Percentiles rank a stretch among this genome's conserved stretches.
Conservation (phyloP, 2,888 invertebrate species). For the Phyto melanocephala region DNA sequence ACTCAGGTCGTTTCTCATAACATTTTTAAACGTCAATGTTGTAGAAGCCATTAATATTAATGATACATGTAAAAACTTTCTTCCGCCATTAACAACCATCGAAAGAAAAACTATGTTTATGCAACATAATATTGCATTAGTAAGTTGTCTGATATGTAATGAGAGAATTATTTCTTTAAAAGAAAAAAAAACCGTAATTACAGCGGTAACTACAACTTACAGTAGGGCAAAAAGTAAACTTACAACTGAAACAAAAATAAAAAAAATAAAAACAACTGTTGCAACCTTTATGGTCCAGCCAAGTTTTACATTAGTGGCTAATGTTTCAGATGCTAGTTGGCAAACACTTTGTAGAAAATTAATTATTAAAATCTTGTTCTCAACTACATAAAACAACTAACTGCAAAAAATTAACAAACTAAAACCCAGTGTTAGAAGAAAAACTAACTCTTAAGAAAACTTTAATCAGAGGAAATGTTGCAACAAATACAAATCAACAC, state of each 20-base stretch:
- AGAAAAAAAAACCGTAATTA: background rate
- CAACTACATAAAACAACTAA: background rate
- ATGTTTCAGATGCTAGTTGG: conserved; percentile 19
- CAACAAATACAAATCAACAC: conserved; percentile 47
- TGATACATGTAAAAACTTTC: too few species aligned
- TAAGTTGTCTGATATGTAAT: background rate
- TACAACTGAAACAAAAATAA: background rate
- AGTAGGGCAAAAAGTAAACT: background rate
- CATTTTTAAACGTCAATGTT: too few species aligned
- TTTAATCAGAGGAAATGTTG: conserved; percentile 34
- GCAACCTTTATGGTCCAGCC: conserved; percentile 1
- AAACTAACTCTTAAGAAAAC: background rate
- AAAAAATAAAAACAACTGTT: too few species aligned
- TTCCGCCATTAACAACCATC: too few species aligned
- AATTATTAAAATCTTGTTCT: conserved; percentile 55
- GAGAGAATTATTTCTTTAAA: background rate
- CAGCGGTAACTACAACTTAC: background rate
- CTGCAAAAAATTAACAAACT: conserved; percentile 20
- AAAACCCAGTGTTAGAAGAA: background rate
- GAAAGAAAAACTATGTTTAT: background rate
- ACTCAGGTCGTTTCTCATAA: too few species aligned
- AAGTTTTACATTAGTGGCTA: background rate
- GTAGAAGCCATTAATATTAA: too few species aligned
- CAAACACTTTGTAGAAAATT: conserved; percentile 59
- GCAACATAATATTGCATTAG: conserved; percentile 8